These are phyloP conservation scores for Drosophila seguyi DNA, from an alignment of 1,140 invertebrate species.

Conservation along the genomic window DNA sequence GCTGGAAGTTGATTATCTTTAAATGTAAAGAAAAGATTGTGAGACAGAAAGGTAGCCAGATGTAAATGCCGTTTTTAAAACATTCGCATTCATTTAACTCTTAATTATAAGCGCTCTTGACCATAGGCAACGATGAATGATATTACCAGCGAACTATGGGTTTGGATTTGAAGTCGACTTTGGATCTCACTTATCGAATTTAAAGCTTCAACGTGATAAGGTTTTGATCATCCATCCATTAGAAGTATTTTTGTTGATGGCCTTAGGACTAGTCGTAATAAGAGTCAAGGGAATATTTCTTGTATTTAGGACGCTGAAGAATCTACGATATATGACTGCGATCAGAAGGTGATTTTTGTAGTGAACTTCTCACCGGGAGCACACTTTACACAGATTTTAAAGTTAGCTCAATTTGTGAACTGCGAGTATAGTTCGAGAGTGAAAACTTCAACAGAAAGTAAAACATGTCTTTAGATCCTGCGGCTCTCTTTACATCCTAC, in stretches of 20 bases:
- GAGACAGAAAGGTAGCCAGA: neutral
- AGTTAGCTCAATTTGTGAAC: neutral
- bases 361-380: neutral
- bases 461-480: constrained; percentile 11
- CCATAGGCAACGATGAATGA: neutral
- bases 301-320: neutral
- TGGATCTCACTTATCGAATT: neutral
- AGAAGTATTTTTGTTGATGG: neutral
- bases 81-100: neutral
- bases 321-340: neutral
- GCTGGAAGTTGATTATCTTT: neutral
- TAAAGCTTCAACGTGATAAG: neutral
- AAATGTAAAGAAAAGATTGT: no score
- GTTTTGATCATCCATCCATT: neutral
- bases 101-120: neutral
- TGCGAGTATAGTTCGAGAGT: neutral
- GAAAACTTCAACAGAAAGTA: neutral
- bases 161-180: constrained; percentile 6
- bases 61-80: constrained; percentile 2
- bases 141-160: neutral
- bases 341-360: constrained; percentile 1
- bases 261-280: neutral
- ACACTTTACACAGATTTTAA: neutral
- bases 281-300: neutral
- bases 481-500: constrained; percentile 27